phyloP scores from a whole-genome alignment of 2,888 invertebrate genomes.

The Stenoptilia bipunctidactyla region DNA sequence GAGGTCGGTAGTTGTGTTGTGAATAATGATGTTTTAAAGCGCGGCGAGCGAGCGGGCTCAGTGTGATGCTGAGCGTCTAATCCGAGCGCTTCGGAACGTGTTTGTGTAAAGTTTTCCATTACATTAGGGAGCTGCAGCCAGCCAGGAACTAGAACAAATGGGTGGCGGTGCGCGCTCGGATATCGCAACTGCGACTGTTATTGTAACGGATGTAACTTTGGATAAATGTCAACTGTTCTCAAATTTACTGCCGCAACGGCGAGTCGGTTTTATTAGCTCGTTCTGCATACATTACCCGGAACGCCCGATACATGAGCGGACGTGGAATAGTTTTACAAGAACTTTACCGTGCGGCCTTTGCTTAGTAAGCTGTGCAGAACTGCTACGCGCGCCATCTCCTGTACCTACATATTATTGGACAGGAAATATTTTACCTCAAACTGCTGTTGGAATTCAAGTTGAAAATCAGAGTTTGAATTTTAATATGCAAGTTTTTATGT shows the following conservation, averaged over 20 bases:
- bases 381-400: too few species aligned
- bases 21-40: slow-evolving; percentile 43
- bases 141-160: slow-evolving; percentile 59
- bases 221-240: slow-evolving; percentile 64
- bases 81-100: slow-evolving; percentile 29
- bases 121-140: slow-evolving; percentile 29
- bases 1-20: slow-evolving; percentile 26
- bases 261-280: slow-evolving; percentile 57
- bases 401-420: too few species aligned
- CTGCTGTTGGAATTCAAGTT: too few species aligned
- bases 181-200: slow-evolving; percentile 62
- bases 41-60: slow-evolving; percentile 17
- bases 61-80: slow-evolving; percentile 12
- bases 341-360: slow-evolving; percentile 14
- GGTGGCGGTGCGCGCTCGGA: slow-evolving; percentile 39
- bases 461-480: too few species aligned
- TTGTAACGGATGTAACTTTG: slow-evolving; percentile 67
- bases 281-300: slow-evolving; percentile 52
- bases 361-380: background rate
- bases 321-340: slow-evolving; percentile 26
- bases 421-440: too few species aligned
- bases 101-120: slow-evolving; percentile 58
- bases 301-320: slow-evolving; percentile 32
- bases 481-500: too few species aligned
- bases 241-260: slow-evolving; percentile 55